Evolutionary conservation across 1,140 invertebrate genomes (phyloP), one percentile per base, ranked within the genome.

Genomic region (Xylocopa sonorina): DNA sequence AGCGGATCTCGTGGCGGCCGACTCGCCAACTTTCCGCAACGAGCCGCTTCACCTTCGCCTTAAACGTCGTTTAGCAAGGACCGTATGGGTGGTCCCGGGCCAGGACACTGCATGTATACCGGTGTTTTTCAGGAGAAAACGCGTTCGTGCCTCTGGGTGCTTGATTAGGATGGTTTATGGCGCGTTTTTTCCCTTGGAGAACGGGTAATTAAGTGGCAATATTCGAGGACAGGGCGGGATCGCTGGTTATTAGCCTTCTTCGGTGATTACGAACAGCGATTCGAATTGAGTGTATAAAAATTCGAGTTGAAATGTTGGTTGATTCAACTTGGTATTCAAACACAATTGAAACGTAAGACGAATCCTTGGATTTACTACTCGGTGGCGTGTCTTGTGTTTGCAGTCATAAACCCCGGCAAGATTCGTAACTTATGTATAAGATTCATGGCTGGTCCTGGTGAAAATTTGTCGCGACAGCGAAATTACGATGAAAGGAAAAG

Each of bases 401-500:
- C n/a, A n/a, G n/a, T 9, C 38, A 38, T 4, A 38, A 38, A 2
- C 14, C 12, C 14, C 9, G 10, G 10, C 2, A 50, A 21, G 48
- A 21, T 50, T 21, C 18, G 48, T 3, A 50, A 21, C 2, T 3
- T 21, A 10, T 46, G 16, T 14, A 58, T 46, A 34, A 4, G 18
- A 16, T 21, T 3, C 6, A 21, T 18, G 29, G 29, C 7, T 10
- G 18, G n/a, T 9, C 9, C 18, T 18, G 10, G 43, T 14, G 18
- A 27, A 82, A 60, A 67, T 73, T 81, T 69, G 24, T 27, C 24
- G 29, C 50, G 16, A 21, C 32, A 24, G 41, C 51, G 66, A 77
- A 83, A 89, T 85, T 87, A 86, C 85, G 85, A 78, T 57, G 85
- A 86, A 86, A 86, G 84, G 84, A 87, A 87, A 83, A 87, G 85